Conservation (phyloP, 2,888 invertebrate genomes). For the Lasioglossum oenotherae region DNA sequence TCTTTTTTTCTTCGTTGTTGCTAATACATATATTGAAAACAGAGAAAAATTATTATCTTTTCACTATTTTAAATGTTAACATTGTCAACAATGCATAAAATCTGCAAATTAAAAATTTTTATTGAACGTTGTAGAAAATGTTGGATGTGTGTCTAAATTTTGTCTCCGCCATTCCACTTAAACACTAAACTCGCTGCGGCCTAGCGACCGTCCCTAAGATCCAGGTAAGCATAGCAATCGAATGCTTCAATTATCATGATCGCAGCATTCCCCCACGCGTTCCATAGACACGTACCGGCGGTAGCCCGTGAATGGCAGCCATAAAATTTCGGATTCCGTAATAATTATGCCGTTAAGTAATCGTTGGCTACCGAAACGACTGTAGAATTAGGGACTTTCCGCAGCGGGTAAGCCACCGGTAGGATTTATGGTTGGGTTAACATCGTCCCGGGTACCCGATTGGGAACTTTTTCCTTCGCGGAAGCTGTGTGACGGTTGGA, state of each 20-base stretch:
- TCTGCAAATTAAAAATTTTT: neutral
- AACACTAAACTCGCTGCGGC: neutral
- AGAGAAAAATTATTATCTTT: neutral
- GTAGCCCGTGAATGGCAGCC: constrained; percentile 1
- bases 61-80: neutral
- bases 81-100: no score
- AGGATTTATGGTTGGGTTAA: constrained; percentile 58
- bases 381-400: constrained; percentile 59
- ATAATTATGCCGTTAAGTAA: constrained; percentile 70
- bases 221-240: neutral
- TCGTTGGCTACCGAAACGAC: constrained; percentile 63
- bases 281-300: neutral
- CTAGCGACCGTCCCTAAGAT: neutral
- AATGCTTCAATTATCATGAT: neutral
- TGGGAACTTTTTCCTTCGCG: constrained; percentile 13
- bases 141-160: neutral
- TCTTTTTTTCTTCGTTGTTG: neutral
- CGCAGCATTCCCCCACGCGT: neutral
- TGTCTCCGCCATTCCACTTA: neutral
- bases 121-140: neutral
- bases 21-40: neutral
- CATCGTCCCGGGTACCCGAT: constrained; percentile 24
- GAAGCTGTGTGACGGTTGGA: neutral
- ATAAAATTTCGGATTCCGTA: constrained; percentile 46
- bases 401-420: constrained; percentile 34